Conservation (phyloP, 2,797 vertebrate genomes). For the Alcedo atthis region DNA sequence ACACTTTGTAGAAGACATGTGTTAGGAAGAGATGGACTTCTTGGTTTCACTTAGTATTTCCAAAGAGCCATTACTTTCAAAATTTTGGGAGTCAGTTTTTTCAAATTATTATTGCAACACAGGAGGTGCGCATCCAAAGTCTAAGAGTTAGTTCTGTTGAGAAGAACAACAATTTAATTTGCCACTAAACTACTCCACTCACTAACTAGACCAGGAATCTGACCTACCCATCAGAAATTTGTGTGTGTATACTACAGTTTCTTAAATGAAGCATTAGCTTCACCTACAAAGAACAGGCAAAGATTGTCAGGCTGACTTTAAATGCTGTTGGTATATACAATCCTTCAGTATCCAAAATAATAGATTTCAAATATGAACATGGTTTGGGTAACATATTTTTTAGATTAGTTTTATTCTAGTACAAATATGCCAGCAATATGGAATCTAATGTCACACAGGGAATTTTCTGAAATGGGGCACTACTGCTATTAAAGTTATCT, state of each 20-base stretch:
- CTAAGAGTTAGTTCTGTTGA: not conserved
- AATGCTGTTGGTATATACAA: not conserved
- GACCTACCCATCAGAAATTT: not conserved
- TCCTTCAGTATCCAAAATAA: conserved; percentile 26
- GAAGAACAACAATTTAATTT: not conserved
- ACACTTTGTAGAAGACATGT: not conserved
- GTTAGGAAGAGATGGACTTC: not conserved
- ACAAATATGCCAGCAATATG: not conserved
- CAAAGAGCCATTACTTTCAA: not conserved
- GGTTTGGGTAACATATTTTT: conserved; percentile 41
- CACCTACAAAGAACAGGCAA: conserved; percentile 40
- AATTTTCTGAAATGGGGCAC: conserved; percentile 20
- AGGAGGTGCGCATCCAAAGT: not conserved
- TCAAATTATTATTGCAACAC: not conserved
- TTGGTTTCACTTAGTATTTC: not conserved
- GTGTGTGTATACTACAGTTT: conserved; percentile 2
- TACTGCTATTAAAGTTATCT: not conserved
- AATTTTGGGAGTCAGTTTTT: not conserved
- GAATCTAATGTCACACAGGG: not conserved
- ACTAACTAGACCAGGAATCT: not conserved
- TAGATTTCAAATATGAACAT: conserved; percentile 35
- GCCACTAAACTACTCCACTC: not conserved
- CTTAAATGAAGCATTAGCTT: conserved; percentile 49
- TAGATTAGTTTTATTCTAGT: conserved; percentile 12
- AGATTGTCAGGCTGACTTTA: conserved; percentile 38